These are phyloP conservation scores for Apamea sordens DNA, from an alignment of 2,888 invertebrate species.

Conservation along the genomic window DNA sequence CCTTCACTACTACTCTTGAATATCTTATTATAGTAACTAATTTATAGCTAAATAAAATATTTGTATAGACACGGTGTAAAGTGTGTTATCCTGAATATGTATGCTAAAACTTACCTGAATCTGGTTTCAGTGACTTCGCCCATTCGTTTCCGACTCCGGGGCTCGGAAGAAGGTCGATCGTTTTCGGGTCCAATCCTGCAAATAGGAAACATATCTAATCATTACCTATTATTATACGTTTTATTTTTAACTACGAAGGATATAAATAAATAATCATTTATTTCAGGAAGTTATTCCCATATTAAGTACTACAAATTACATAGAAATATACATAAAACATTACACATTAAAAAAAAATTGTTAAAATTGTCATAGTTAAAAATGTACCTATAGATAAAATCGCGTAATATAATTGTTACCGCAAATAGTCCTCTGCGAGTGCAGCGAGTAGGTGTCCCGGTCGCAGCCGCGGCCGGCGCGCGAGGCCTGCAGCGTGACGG, in stretches of 20 bases:
- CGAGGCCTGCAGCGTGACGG: constrained; percentile 93
- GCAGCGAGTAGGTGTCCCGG: constrained; percentile 97
- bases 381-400: not conserved
- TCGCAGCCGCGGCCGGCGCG: constrained; percentile 99
- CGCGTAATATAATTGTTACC: constrained; percentile 83
- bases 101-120: constrained; percentile 90
- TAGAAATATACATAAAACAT: too few relatives aligned
- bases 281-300: too few relatives aligned
- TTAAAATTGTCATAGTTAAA: not conserved
- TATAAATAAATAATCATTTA: too few relatives aligned
- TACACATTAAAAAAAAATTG: too few relatives aligned
- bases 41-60: not conserved
- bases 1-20: not conserved
- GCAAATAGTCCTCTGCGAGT: constrained; percentile 95
- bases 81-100: not conserved
- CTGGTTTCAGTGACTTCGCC: constrained; percentile 95
- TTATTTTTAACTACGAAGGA: not conserved
- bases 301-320: too few relatives aligned
- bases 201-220: not conserved
- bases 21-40: not conserved
- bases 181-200: constrained; percentile 93
- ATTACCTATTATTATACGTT: not conserved
- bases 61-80: too few relatives aligned
- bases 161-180: constrained; percentile 96
- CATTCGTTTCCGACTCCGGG: constrained; percentile 95